Evolutionary conservation across 2,888 invertebrate genomes (phyloP).

Genomic region (Cactoblastis cactorum): DNA sequence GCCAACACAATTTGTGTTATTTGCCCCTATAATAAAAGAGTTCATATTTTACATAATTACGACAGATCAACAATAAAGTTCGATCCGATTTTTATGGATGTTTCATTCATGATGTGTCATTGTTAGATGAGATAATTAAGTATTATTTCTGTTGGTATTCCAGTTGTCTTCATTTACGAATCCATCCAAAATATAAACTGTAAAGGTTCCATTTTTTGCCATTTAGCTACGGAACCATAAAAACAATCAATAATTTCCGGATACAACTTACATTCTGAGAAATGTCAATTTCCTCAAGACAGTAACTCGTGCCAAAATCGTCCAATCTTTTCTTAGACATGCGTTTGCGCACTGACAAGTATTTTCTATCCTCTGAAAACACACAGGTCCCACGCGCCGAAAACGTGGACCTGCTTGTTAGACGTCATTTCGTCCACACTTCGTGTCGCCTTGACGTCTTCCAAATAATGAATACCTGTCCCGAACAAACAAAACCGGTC

Average conservation of each 20-base stretch:
- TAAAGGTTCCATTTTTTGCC: too few relatives aligned
- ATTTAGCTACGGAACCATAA: too few relatives aligned
- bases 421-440: constrained; percentile 38
- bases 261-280: constrained; percentile 15
- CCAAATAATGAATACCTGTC: constrained; percentile 52
- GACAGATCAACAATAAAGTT: too few relatives aligned
- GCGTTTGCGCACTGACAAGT: background rate
- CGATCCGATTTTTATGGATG: too few relatives aligned
- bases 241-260: background rate
- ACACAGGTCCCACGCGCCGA: constrained; percentile 4
- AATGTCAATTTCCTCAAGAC: constrained; percentile 2
- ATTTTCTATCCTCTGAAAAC: background rate
- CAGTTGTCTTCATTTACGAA: too few relatives aligned
- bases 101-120: too few relatives aligned
- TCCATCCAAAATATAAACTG: too few relatives aligned
- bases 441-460: constrained; percentile 30
- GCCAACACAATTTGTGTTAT: too few relatives aligned
- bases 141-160: too few relatives aligned
- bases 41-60: too few relatives aligned
- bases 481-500: constrained; percentile 62
- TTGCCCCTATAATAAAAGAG: too few relatives aligned
- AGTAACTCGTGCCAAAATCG: background rate
- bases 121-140: too few relatives aligned
- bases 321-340: constrained; percentile 3
- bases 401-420: constrained; percentile 17